Evolutionary conservation across 2,888 invertebrate genomes (phyloP).

Genomic region (Anorthoa munda): DNA sequence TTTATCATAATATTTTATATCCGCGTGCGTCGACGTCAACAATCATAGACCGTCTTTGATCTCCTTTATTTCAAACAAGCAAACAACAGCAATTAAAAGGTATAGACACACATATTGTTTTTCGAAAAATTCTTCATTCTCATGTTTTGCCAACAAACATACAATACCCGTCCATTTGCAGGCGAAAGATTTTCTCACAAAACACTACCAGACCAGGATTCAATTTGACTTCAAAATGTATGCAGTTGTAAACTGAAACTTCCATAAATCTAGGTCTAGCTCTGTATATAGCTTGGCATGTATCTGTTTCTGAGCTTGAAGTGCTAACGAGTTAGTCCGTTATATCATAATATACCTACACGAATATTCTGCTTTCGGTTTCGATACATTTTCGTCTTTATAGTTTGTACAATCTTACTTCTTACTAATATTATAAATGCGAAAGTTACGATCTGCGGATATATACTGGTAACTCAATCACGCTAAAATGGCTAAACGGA

Average conservation of each 20-base stretch:
- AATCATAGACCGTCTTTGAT: not conserved
- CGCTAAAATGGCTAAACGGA: too few species aligned
- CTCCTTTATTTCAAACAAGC: not conserved
- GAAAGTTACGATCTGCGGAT: too few species aligned
- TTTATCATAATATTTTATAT: slow-evolving; percentile 23
- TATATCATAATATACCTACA: slow-evolving; percentile 9
- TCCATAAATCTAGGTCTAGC: slow-evolving; percentile 23
- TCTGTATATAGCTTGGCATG: slow-evolving; percentile 9
- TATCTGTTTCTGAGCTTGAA: slow-evolving; percentile 44
- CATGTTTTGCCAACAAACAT: not conserved
- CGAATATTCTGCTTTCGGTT: slow-evolving; percentile 27
- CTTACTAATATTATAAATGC: too few species aligned
- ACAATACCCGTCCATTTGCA: slow-evolving; percentile 1
- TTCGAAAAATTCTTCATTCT: not conserved
- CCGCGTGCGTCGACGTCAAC: slow-evolving; percentile 4
- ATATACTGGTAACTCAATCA: too few species aligned
- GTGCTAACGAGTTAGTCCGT: slow-evolving; percentile 31
- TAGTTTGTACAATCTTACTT: not conserved
- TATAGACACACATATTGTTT: too few species aligned
- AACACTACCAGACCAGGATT: slow-evolving; percentile 13
- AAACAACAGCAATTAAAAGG: not conserved
- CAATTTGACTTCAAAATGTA: slow-evolving; percentile 33
- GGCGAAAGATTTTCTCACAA: not conserved
- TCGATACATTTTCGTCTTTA: not conserved
- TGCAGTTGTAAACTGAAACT: slow-evolving; percentile 29